Evolutionary conservation across 2,113 vertebrate species (phyloP).

Genomic region (Prolemur simus): DNA sequence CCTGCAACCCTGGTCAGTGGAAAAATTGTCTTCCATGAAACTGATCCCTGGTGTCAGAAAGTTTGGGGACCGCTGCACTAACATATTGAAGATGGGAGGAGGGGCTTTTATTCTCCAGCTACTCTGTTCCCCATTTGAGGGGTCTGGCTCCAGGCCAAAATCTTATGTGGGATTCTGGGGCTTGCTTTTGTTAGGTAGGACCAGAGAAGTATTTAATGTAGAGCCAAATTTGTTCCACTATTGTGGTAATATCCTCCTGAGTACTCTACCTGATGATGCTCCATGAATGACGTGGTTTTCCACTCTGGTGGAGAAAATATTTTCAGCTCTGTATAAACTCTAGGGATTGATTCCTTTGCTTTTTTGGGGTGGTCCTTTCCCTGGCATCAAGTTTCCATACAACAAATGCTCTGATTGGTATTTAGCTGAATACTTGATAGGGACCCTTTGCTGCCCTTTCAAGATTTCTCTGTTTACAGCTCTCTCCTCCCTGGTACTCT

Average conservation of each 20-base stretch:
- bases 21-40: no score
- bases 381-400: background rate
- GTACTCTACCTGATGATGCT: background rate
- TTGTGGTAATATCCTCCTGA: background rate
- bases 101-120: background rate
- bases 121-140: background rate
- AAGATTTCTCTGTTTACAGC: background rate
- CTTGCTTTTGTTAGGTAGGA: background rate
- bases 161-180: background rate
- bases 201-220: background rate
- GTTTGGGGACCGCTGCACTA: no score
- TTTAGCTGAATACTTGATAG: background rate
- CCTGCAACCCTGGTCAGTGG: no score
- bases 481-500: background rate
- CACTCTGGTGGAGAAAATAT: background rate
- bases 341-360: background rate
- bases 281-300: background rate
- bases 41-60: no score
- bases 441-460: background rate
- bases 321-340: background rate
- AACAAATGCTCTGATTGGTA: background rate
- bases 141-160: background rate
- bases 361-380: background rate
- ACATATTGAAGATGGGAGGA: background rate
- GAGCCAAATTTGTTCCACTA: background rate